Conservation (phyloP, 1,140 invertebrate species). For the Calliopsis andreniformis region DNA sequence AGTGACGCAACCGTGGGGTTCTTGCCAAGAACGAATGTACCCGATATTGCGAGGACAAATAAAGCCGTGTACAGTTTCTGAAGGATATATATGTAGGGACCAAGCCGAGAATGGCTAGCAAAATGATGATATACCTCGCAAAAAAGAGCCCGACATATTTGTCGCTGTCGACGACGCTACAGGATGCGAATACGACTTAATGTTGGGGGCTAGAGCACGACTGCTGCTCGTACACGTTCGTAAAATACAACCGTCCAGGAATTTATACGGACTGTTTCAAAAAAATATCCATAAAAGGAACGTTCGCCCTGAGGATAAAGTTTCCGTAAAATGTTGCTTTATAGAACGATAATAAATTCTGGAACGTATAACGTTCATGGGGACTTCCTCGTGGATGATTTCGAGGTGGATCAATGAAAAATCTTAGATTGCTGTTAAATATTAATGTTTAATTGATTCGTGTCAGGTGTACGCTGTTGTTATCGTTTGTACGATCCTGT, state of each 20-base stretch:
- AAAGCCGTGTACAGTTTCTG: slow-evolving; percentile 44
- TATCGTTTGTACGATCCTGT: no score
- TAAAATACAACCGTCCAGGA: slow-evolving; percentile 31
- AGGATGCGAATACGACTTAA: slow-evolving; percentile 23
- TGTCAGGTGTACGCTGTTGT: no score
- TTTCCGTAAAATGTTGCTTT: background rate
- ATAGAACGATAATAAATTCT: background rate
- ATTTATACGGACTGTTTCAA: slow-evolving; percentile 29
- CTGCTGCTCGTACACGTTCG: slow-evolving; percentile 6
- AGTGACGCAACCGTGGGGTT: slow-evolving; percentile 10
- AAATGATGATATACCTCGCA: slow-evolving; percentile 57
- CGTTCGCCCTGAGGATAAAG: background rate
- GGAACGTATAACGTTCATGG: background rate
- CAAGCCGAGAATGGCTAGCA: slow-evolving; percentile 3
- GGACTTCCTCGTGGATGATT: background rate
- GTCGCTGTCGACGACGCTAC: slow-evolving; percentile 39
- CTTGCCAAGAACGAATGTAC: slow-evolving; percentile 44
- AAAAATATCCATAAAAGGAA: background rate
- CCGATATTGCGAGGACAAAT: slow-evolving; percentile 39
- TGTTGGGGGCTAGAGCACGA: slow-evolving; percentile 17
- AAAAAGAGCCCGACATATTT: slow-evolving; percentile 58
- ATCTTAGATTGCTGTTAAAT: no score
- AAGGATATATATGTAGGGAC: slow-evolving; percentile 30
- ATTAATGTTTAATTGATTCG: no score
- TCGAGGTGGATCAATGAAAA: background rate